Evolutionary conservation across 2,113 vertebrate species (phyloP).

Genomic region (Triplophysa tibetana): DNA sequence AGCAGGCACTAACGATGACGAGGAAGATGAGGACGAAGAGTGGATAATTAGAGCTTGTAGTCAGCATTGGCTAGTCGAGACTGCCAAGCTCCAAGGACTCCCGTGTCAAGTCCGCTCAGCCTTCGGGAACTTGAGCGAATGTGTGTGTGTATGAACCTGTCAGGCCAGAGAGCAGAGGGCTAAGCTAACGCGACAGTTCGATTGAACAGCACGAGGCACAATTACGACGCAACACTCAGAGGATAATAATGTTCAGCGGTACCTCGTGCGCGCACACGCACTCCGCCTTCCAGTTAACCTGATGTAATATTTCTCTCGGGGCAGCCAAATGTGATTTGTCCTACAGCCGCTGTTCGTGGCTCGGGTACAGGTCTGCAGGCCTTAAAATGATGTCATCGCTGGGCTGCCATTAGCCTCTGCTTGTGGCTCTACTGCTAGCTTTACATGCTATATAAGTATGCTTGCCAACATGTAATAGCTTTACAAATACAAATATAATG

Average conservation of each 20-base stretch:
- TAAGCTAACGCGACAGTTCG: constrained; percentile 73
- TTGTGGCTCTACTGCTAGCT: constrained; percentile 31
- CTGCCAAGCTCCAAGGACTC: constrained; percentile 46
- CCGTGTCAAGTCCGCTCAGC: constrained; percentile 53
- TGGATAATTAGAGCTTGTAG: constrained; percentile 74
- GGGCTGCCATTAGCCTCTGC: constrained; percentile 21
- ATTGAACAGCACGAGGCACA: constrained; percentile 75
- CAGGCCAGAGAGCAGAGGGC: constrained; percentile 51
- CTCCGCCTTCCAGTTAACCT: constrained; percentile 39
- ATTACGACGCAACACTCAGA: constrained; percentile 72
- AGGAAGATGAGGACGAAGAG: constrained; percentile 52
- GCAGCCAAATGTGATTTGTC: constrained; percentile 39
- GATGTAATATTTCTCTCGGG: constrained; percentile 50
- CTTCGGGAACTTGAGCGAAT: constrained; percentile 33
- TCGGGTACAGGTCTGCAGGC: constrained; percentile 20
- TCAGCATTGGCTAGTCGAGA: constrained; percentile 57
- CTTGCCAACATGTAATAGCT: background rate
- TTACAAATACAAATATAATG: background rate
- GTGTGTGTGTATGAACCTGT: constrained; percentile 55
- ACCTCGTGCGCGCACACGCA: constrained; percentile 40
- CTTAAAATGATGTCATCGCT: background rate
- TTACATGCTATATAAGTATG: background rate
- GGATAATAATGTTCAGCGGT: constrained; percentile 72
- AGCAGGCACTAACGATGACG: constrained; percentile 48
- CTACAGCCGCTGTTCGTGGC: constrained; percentile 32